Evolutionary conservation across 2,888 invertebrate genomes (phyloP).

Genomic region (Latrodectus hesperus): DNA sequence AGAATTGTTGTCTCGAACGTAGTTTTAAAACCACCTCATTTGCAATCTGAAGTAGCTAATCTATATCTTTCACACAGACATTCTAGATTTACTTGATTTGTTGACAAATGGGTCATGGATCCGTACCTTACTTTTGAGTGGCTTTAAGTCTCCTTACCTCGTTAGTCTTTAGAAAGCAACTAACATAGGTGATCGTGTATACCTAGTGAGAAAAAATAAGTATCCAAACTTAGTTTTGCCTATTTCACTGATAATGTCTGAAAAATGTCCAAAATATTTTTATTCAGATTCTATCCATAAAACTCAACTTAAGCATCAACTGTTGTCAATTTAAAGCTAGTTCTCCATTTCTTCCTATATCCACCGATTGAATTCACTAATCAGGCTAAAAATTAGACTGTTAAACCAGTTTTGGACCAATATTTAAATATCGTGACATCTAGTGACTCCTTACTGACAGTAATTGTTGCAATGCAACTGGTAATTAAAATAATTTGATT

Average conservation of each 20-base stretch:
- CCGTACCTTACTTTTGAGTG: neutral
- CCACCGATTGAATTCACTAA: too few species aligned
- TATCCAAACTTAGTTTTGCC: neutral
- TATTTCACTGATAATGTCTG: neutral
- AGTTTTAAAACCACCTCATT: neutral
- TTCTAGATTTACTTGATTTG: neutral
- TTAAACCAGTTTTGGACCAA: too few species aligned
- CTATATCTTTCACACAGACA: neutral
- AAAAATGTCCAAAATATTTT: too few species aligned
- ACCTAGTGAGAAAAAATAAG: neutral
- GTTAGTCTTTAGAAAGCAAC: neutral
- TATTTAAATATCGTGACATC: too few species aligned
- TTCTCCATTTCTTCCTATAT: too few species aligned
- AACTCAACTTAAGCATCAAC: too few species aligned
- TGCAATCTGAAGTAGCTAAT: neutral
- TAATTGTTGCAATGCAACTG: too few species aligned
- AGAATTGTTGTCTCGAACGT: neutral
- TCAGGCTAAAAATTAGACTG: too few species aligned
- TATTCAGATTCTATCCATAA: too few species aligned
- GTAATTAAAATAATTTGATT: too few species aligned
- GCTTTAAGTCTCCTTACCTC: neutral
- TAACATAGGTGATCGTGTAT: neutral
- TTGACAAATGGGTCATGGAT: neutral
- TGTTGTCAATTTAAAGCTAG: too few species aligned
- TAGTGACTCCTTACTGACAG: too few species aligned